Conservation (phyloP, 1,140 invertebrate genomes). For the Argopecten irradians region DNA sequence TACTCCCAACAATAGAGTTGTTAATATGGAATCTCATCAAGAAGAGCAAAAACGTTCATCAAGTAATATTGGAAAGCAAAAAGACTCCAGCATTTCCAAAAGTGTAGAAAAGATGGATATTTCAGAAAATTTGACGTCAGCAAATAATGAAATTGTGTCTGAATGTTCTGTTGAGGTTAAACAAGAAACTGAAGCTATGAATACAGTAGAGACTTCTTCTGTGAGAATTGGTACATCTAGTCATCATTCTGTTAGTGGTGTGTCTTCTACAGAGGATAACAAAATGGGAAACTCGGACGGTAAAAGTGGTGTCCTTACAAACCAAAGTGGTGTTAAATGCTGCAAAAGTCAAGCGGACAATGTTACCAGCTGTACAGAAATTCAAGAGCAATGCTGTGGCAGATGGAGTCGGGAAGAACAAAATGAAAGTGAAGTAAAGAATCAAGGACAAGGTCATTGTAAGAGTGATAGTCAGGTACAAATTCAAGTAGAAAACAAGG, state of each 20-base stretch:
- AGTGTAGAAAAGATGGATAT: background rate
- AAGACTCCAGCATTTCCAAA: background rate
- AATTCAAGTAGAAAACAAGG: background rate
- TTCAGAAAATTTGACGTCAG: background rate
- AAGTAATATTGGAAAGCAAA: background rate
- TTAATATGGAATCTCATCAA: too few species aligned
- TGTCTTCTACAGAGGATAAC: background rate
- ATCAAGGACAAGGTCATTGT: background rate
- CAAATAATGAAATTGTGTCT: background rate
- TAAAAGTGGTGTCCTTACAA: background rate
- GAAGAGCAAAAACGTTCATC: too few species aligned
- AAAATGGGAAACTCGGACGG: background rate
- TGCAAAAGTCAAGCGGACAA: background rate
- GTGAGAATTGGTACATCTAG: background rate
- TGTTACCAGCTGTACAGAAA: background rate
- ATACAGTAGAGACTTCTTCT: background rate
- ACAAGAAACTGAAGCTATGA: background rate
- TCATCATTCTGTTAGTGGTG: background rate
- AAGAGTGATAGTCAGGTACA: background rate
- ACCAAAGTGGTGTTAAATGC: background rate
- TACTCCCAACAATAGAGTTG: too few species aligned
- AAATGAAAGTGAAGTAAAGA: background rate
- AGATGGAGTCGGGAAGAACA: too few species aligned
- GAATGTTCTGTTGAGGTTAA: background rate
- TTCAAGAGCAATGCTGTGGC: background rate